Percentiles rank a stretch among this genome's conserved stretches.
phyloP scores from a whole-genome alignment of 2,797 vertebrate species.

The Enteromius viviparus region DNA sequence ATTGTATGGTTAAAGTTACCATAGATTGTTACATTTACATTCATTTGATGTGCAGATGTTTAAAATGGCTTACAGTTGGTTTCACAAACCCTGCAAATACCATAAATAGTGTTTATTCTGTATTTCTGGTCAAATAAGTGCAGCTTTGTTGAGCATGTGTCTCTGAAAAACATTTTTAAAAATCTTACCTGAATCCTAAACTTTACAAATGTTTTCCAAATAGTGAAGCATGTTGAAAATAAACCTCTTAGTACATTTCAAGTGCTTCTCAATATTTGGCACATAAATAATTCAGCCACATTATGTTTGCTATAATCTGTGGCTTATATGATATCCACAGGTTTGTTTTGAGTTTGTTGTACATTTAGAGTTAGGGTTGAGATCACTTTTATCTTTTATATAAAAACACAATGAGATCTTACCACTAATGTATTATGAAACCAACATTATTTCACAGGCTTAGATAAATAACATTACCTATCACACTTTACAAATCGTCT shows the following conservation, averaged over 20 bases:
- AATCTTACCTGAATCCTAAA: neutral
- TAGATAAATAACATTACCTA: neutral
- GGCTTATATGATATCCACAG: neutral
- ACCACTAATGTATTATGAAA: neutral
- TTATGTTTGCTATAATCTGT: neutral
- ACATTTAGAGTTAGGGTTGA: neutral
- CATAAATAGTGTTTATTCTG: neutral
- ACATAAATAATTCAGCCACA: neutral
- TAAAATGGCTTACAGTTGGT: neutral
- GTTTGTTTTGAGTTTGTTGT: neutral
- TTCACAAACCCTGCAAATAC: neutral
- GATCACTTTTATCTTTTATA: neutral
- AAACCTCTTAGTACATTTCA: neutral
- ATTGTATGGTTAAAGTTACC: neutral
- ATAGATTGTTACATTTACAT: neutral
- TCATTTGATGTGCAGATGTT: neutral
- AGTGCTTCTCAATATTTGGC: neutral
- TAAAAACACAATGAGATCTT: neutral
- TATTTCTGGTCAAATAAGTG: neutral
- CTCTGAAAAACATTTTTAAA: neutral
- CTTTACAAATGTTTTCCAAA: neutral
- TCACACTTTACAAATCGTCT: neutral
- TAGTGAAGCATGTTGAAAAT: neutral
- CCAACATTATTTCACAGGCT: conserved; percentile 6
- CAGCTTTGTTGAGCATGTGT: neutral